phyloP scores from a whole-genome alignment of 1,140 invertebrate species.

The Achroia grisella region DNA sequence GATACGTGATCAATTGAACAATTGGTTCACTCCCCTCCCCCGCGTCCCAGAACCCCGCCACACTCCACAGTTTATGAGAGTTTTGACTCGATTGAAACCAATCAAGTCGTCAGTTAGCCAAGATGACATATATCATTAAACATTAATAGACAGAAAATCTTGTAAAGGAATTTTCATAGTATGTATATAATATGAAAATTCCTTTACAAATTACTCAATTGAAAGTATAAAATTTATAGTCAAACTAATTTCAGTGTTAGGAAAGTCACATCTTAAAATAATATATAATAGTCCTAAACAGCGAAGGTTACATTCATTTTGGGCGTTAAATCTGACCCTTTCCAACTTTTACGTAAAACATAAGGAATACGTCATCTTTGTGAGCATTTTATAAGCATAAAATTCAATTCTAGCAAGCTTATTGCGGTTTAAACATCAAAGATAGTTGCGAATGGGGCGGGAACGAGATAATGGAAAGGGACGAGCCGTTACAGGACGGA shows the following conservation, averaged over 20 bases:
- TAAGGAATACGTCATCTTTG: conserved; percentile 4
- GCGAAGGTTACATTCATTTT: too few species aligned
- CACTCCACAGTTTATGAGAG: not conserved
- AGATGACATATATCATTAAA: too few species aligned
- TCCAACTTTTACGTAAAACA: conserved; percentile 6
- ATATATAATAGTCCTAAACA: too few species aligned
- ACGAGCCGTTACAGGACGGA: conserved; percentile 24
- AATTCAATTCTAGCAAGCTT: conserved; percentile 26
- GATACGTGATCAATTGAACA: conserved; percentile 45
- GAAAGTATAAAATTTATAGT: too few species aligned
- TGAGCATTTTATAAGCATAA: conserved; percentile 30
- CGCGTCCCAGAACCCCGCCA: not conserved
- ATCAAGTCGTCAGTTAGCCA: not conserved
- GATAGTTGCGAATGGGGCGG: conserved; percentile 32
- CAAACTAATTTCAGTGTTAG: too few species aligned
- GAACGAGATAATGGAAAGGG: conserved; percentile 32
- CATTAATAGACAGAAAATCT: too few species aligned
- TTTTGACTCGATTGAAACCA: conserved; percentile 1
- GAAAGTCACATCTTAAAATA: too few species aligned
- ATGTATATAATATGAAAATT: too few species aligned
- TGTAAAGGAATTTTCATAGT: too few species aligned
- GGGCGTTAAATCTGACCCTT: not conserved
- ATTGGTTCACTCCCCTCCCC: conserved; percentile 20
- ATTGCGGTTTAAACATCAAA: conserved; percentile 33
- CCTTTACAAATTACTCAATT: too few species aligned